Evolutionary conservation across 2,113 vertebrate species (phyloP), one percentile per base, ranked within the genome.

Genomic region (Oryzias curvinotus): DNA sequence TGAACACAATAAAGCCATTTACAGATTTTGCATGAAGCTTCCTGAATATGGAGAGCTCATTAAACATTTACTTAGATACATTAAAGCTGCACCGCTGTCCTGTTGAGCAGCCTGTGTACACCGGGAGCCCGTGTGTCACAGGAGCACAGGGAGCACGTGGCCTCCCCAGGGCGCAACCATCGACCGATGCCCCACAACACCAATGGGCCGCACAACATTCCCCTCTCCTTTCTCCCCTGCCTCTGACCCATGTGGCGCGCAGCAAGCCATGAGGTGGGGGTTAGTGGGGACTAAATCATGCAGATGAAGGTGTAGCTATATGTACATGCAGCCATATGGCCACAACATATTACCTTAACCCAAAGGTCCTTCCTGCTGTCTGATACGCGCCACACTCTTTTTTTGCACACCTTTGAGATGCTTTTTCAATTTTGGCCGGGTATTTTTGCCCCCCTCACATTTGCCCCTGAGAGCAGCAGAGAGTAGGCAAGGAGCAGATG

Each of bases 1-100:
- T 52, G 49, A n/a, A 90, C 89, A 89, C 86, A 85, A 84, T 83
- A 89, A 88, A 89, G 74, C 87, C 84, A 90, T 90, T 90, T 87
- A 76, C 86, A 60, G 68, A 28, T 87, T 88, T 82, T 59, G 59
- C 77, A 73, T 63, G 66, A 77, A 77, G 59, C 81, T 44, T 80
- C 65, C 68, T 80, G 86, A 85, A 84, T 81, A 77, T 30, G 77
- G 57, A 75, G 57, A 25, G 36, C 75, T 88, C 85, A 89, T 90
- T 84, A 90, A 90, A 89, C 83, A 87, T 90, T 89, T 87, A 88
- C 77, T 69, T 25, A 0, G 75, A 21, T 68, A 65, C 87, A 89
- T 89, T 89, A 88, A 79, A 62, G 74, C 73, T 21, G 72, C 8
- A 23, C 5, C n/a, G 52, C 64, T 50, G 60, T 52, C 72, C 58